Evolutionary conservation across 2,888 invertebrate species (phyloP).

Genomic region (Tiphia femorata): DNA sequence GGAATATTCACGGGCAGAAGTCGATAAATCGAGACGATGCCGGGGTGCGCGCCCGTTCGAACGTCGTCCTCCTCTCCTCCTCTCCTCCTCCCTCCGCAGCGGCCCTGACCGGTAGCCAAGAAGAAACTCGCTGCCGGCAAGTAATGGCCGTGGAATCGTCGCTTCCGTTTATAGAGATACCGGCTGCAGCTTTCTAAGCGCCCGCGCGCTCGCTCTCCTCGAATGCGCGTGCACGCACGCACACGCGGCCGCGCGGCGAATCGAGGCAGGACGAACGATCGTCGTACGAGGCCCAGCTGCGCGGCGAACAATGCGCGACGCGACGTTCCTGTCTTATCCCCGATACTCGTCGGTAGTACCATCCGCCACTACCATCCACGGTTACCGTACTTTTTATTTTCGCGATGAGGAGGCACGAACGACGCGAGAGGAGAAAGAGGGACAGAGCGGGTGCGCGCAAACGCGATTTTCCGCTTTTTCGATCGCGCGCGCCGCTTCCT

Average conservation of each 20-base stretch:
- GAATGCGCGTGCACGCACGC: too few relatives aligned
- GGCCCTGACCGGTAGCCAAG: slow-evolving; percentile 30
- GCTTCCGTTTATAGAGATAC: slow-evolving; percentile 53
- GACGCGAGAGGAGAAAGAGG: neutral
- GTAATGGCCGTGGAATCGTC: slow-evolving; percentile 50
- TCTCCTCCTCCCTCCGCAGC: slow-evolving; percentile 2
- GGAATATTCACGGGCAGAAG: slow-evolving; percentile 35
- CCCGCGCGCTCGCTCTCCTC: slow-evolving; percentile 25
- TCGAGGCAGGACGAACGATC: slow-evolving; percentile 29
- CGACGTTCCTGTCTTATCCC: slow-evolving; percentile 25
- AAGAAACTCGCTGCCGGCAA: slow-evolving; percentile 44
- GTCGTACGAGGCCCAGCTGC: slow-evolving; percentile 35
- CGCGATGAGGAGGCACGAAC: neutral
- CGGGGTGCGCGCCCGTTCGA: too few relatives aligned
- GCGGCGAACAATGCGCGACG: slow-evolving; percentile 32
- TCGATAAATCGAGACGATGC: too few relatives aligned
- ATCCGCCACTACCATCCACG: slow-evolving; percentile 1
- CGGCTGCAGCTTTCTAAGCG: slow-evolving; percentile 43
- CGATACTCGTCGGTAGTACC: neutral
- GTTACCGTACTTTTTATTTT: slow-evolving; percentile 2
- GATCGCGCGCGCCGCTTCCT: too few relatives aligned
- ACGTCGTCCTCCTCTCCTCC: slow-evolving; percentile 5
- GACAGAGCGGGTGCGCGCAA: neutral
- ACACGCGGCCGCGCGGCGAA: slow-evolving; percentile 23
- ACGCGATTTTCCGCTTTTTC: too few relatives aligned